phyloP scores from a whole-genome alignment of 2,888 invertebrate species.

The Watsonalla cultraria region DNA sequence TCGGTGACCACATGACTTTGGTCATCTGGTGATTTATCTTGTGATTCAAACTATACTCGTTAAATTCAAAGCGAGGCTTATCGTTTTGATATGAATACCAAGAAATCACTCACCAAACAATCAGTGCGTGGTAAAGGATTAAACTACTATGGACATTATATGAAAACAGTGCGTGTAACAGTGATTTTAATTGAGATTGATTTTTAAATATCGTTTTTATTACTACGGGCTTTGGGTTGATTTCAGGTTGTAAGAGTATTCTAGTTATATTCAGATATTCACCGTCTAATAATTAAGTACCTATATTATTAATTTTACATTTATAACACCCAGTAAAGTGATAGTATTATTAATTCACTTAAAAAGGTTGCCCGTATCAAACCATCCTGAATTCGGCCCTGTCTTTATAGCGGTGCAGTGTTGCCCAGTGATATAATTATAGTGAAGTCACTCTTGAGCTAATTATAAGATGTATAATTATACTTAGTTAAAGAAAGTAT shows the following conservation, averaged over 20 bases:
- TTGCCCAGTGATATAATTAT: conserved; percentile 1
- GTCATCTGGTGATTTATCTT: not conserved
- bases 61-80: not conserved
- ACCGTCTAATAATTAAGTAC: no score
- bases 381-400: not conserved
- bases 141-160: not conserved
- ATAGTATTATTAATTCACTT: no score
- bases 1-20: conserved; percentile 20
- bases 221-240: not conserved
- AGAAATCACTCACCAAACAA: not conserved
- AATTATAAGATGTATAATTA: conserved; percentile 10
- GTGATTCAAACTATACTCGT: not conserved
- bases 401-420: not conserved
- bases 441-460: conserved; percentile 10
- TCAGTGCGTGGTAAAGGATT: not conserved
- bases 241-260: not conserved
- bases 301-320: no score
- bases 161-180: not conserved
- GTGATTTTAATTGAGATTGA: not conserved
- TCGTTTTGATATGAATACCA: not conserved
- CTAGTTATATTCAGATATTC: no score
- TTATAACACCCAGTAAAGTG: no score
- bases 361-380: not conserved
- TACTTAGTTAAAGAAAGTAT: conserved; percentile 19
- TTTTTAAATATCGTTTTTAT: no score